Conservation (phyloP, 2,797 vertebrate genomes). For the Muscicapa comitata region DNA sequence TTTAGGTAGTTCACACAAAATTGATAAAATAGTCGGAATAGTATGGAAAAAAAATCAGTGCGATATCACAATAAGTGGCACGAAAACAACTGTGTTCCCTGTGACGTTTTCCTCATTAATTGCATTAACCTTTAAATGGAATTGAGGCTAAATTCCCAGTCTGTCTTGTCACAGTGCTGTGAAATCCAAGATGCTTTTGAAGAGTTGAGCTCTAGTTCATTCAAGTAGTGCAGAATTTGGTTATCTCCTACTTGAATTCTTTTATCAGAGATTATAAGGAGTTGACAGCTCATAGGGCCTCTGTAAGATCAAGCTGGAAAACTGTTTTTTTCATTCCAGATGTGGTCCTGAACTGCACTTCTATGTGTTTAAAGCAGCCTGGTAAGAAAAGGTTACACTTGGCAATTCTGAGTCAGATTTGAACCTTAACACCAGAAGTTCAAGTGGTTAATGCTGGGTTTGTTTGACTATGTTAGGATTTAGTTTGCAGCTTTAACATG, state of each 20-base stretch:
- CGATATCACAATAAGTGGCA: neutral
- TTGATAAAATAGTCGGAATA: neutral
- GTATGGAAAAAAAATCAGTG: neutral
- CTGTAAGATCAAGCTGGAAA: constrained; percentile 6
- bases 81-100: neutral
- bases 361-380: constrained; percentile 30
- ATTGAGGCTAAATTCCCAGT: neutral
- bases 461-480: constrained; percentile 61
- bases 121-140: neutral
- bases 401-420: constrained; percentile 37
- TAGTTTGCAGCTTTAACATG: constrained; percentile 36
- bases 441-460: constrained; percentile 58
- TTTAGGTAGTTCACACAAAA: neutral
- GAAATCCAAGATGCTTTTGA: neutral
- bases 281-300: constrained; percentile 17
- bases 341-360: constrained; percentile 25
- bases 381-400: constrained; percentile 33
- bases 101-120: neutral
- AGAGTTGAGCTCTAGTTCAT: neutral
- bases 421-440: constrained; percentile 53
- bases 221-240: neutral
- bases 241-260: constrained; percentile 28
- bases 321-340: neutral
- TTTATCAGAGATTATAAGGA: constrained; percentile 39
- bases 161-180: neutral